Percentiles rank a stretch among this genome's conserved stretches.
Conservation (phyloP, 2,113 vertebrate species). For the Hypanus sabinus region DNA sequence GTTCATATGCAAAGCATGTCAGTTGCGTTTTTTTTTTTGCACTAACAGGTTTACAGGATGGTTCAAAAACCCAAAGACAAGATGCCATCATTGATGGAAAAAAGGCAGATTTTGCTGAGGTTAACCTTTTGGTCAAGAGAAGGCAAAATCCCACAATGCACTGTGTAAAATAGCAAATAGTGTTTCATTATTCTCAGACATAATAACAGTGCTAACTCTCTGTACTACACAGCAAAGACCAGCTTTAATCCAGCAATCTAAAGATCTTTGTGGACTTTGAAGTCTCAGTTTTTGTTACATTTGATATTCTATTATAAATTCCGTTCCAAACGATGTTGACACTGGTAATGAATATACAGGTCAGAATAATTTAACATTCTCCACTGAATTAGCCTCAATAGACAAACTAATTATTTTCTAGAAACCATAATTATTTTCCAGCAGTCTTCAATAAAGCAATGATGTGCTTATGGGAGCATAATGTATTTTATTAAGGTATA, state of each 20-base stretch:
- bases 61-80: not conserved
- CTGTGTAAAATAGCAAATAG: not conserved
- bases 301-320: slow-evolving; percentile 37
- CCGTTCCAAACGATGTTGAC: slow-evolving; percentile 36
- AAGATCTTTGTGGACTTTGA: slow-evolving; percentile 36
- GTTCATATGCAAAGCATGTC: not conserved
- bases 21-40: not conserved
- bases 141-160: not conserved
- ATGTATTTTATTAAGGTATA: slow-evolving; percentile 38
- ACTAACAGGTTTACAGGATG: not conserved
- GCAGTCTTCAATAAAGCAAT: slow-evolving; percentile 38
- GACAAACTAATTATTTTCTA: slow-evolving; percentile 38
- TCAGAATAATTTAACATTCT: slow-evolving; percentile 38
- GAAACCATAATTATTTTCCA: slow-evolving; percentile 37
- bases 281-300: slow-evolving; percentile 36
- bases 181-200: not conserved
- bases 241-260: slow-evolving; percentile 25
- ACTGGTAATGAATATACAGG: slow-evolving; percentile 38
- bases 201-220: not conserved
- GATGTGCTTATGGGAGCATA: slow-evolving; percentile 38
- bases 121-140: not conserved
- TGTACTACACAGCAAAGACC: slow-evolving; percentile 18
- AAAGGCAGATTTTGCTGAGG: not conserved
- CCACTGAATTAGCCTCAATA: slow-evolving; percentile 38
- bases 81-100: not conserved